These are phyloP conservation scores for Drosophila pandora DNA, from an alignment of 1,140 invertebrate genomes.

Conservation along the genomic window DNA sequence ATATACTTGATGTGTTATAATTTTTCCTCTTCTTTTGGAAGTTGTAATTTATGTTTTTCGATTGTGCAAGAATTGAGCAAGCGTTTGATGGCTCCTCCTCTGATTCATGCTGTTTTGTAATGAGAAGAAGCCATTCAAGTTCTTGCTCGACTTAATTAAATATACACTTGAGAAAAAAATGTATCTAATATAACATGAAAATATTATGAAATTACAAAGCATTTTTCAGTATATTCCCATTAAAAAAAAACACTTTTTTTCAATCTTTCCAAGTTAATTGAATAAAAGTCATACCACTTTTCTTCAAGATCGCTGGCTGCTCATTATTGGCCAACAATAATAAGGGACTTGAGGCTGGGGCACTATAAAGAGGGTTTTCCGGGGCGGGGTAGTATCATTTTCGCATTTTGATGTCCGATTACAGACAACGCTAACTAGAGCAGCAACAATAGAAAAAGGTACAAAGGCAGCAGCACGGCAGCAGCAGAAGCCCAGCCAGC, in stretches of 20 bases:
- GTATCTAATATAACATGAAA: background rate
- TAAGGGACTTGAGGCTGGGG: background rate
- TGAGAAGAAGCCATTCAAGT: constrained; percentile 48
- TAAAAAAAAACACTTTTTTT: background rate
- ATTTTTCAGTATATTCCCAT: too few species aligned
- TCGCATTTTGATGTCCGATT: constrained; percentile 79
- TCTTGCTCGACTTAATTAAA: constrained; percentile 44
- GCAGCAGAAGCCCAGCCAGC: constrained; percentile 25
- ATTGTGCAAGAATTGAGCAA: constrained; percentile 78
- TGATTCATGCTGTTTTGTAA: constrained; percentile 1
- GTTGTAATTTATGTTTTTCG: constrained; percentile 73
- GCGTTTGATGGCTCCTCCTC: constrained; percentile 46
- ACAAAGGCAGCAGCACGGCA: constrained; percentile 50
- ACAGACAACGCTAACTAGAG: constrained; percentile 68
- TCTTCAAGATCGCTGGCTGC: constrained; percentile 8
- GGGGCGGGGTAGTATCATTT: constrained; percentile 66
- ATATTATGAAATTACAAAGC: too few species aligned
- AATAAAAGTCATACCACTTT: constrained; percentile 10
- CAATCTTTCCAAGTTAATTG: constrained; percentile 7
- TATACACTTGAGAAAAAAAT: constrained; percentile 19
- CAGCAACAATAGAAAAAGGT: constrained; percentile 74
- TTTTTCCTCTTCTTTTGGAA: constrained; percentile 34
- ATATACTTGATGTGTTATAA: constrained; percentile 46
- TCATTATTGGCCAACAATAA: constrained; percentile 72
- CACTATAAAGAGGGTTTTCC: background rate